Evolutionary conservation across 2,113 vertebrate genomes (phyloP).

Genomic region (Lepus europaeus): DNA sequence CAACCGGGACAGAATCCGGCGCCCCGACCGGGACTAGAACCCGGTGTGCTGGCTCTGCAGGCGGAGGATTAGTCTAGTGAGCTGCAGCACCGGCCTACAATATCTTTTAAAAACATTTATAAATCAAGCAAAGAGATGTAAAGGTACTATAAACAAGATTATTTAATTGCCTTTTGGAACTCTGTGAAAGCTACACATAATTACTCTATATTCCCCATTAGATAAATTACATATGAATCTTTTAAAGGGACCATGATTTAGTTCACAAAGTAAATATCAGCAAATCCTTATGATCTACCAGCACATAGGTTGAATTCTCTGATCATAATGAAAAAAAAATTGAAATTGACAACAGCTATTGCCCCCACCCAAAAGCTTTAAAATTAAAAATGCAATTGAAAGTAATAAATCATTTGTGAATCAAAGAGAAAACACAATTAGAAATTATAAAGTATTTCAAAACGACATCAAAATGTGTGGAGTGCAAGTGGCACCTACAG

Average conservation of each 20-base stretch:
- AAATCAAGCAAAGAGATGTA: background rate
- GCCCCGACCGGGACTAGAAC: too few relatives aligned
- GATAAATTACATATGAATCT: background rate
- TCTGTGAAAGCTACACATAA: background rate
- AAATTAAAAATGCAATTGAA: conserved; percentile 21
- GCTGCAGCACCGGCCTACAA: too few relatives aligned
- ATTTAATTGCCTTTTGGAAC: background rate
- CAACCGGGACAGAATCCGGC: too few relatives aligned
- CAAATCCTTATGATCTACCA: background rate
- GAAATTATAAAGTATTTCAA: background rate
- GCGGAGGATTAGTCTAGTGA: too few relatives aligned
- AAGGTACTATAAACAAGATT: background rate
- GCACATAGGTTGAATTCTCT: background rate
- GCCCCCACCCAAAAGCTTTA: background rate
- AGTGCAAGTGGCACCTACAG: background rate
- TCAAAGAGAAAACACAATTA: background rate
- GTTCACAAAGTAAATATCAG: background rate
- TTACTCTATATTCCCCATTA: background rate
- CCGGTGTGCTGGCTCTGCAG: too few relatives aligned
- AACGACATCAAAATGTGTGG: background rate
- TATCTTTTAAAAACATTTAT: background rate
- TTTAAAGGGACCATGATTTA: background rate
- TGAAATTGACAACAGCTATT: background rate
- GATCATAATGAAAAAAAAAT: background rate
- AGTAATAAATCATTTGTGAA: background rate